Base-by-base conservation (phyloP, 2,888 invertebrate genomes). In the Fragum fragum region DNA sequence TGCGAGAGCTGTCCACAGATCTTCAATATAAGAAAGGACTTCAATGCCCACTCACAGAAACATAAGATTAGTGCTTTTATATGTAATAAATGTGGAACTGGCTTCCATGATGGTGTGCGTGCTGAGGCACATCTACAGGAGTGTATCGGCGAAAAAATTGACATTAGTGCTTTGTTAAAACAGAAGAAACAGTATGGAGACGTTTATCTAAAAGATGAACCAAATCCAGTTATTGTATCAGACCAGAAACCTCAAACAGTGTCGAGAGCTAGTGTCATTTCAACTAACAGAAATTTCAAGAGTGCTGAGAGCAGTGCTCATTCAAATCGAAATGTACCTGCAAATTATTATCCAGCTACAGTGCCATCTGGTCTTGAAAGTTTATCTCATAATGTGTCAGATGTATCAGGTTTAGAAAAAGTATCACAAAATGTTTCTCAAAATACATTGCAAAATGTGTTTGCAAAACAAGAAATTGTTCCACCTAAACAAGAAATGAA, bases 261-360 rank as follows among this genome's bases (percentile, higher is more conserved):
- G 47, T 26, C 39, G 1, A 39, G 82, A 76, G 83, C 83, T 7
- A 83, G 83, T 75, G 83, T 83, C 0, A 83, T 83, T n/a, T 83
- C 83, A 5, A 26, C 66, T 1, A 66, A 66, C n/a, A n/a, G 21
- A 42, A 66, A 66, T 26, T 66, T 66, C 21, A 66, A 66, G 36
- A 42, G 42, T 66, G 29, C 14, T 21, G 66, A 66, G 5, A 66
- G 42, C 42, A 42, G 21, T 16, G 21, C 23, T 39, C 66, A 66
- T 42, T 28, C 36, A n/a, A 63, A 36, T 32, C 21, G 32, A 9
- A 14, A 16, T 47, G 11, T 21, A 7, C 39, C 21, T 32, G 36
- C 32, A 16, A 32, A n/a, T n/a, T 63, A 63, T n/a, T 32, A n/a
- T 7, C 57, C 21, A 6, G 36, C 36, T 26, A n/a, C 36, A 7